A percentile compares a stretch with the other conserved stretches of the same genome.
phyloP scores from a whole-genome alignment of 2,888 invertebrate genomes.

The Glaucopsyche alexis region DNA sequence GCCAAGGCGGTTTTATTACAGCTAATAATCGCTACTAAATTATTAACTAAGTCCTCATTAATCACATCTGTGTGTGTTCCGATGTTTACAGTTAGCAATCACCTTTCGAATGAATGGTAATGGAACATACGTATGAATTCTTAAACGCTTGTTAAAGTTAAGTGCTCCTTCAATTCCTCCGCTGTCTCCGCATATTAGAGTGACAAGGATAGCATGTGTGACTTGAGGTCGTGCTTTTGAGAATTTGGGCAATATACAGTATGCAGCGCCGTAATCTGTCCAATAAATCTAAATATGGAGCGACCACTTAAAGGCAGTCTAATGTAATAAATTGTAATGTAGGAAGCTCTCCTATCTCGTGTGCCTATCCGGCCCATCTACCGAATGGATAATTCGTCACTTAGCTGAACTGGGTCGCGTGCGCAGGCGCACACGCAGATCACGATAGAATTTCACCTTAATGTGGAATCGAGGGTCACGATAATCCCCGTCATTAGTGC shows the following conservation, averaged over 20 bases:
- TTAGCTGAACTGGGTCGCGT: constrained; percentile 58
- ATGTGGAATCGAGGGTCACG: constrained; percentile 44
- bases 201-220: not conserved
- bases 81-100: constrained; percentile 23
- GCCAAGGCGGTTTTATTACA: constrained; percentile 34
- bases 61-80: constrained; percentile 17
- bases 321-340: constrained; percentile 43
- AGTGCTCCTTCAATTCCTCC: not conserved
- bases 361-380: constrained; percentile 38
- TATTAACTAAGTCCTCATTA: constrained; percentile 18
- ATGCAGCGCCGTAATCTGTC: constrained; percentile 34
- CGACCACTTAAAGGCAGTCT: constrained; percentile 41
- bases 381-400: constrained; percentile 61
- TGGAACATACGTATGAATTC: too few relatives aligned
- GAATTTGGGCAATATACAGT: not conserved
- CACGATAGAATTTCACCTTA: constrained; percentile 59
- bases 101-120: not conserved
- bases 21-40: constrained; percentile 35
- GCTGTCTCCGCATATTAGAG: not conserved
- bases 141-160: too few relatives aligned
- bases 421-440: constrained; percentile 48
- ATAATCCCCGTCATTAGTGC: constrained; percentile 38
- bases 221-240: not conserved
- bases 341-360: constrained; percentile 38
- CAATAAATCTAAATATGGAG: constrained; percentile 39